Evolutionary conservation across 2,888 invertebrate species (phyloP).

Genomic region (Azorinus chamasolen): DNA sequence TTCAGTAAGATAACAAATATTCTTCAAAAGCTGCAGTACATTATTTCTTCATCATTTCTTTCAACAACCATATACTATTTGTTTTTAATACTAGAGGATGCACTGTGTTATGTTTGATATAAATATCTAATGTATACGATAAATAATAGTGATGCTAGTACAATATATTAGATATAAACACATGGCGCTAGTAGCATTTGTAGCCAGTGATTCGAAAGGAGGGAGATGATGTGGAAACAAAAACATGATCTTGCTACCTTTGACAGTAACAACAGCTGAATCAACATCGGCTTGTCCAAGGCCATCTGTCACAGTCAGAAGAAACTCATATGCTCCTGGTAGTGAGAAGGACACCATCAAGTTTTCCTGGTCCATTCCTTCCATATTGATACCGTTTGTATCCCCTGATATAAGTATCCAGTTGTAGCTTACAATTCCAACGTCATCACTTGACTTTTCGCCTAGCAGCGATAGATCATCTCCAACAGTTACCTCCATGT

Average conservation of each 20-base stretch:
- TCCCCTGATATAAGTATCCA: constrained; percentile 30
- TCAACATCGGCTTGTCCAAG: constrained; percentile 39
- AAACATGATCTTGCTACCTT: constrained; percentile 16
- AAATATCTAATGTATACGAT: too few species aligned
- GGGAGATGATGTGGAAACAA: too few species aligned
- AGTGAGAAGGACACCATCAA: not conserved
- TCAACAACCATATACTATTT: too few species aligned
- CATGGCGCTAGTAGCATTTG: too few species aligned
- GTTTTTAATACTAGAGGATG: too few species aligned
- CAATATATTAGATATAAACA: too few species aligned
- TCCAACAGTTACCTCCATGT: constrained; percentile 7
- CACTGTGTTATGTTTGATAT: too few species aligned
- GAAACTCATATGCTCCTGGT: constrained; percentile 26
- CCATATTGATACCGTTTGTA: not conserved
- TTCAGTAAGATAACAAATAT: too few species aligned
- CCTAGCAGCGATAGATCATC: constrained; percentile 18
- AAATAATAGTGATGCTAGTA: too few species aligned
- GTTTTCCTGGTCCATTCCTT: not conserved
- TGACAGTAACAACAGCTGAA: constrained; percentile 25
- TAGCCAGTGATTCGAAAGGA: too few species aligned
- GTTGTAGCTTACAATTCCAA: constrained; percentile 28
- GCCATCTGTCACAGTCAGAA: constrained; percentile 35
- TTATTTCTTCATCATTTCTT: too few species aligned
- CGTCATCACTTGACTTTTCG: constrained; percentile 27
- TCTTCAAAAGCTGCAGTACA: too few species aligned